These are phyloP conservation scores for Cynoglossus semilaevis DNA, from an alignment of 2,113 vertebrate genomes.

Conservation along the genomic window DNA sequence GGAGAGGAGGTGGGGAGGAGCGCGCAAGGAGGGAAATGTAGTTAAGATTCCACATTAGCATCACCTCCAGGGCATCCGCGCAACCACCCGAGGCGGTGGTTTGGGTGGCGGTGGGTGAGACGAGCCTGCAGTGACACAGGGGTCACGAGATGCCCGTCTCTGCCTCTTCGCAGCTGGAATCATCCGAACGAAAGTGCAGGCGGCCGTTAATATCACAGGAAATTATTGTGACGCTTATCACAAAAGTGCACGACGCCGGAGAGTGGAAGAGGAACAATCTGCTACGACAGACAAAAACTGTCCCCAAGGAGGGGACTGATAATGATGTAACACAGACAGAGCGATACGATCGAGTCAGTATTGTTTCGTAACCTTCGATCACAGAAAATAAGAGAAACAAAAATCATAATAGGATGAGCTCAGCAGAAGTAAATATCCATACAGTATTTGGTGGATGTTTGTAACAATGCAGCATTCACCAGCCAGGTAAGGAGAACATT, in stretches of 20 bases:
- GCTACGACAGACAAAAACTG: constrained; percentile 39
- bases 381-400: constrained; percentile 30
- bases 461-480: constrained; percentile 19
- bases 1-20: constrained; percentile 50
- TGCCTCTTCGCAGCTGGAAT: constrained; percentile 49
- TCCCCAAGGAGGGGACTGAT: constrained; percentile 31
- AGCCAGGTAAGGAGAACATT: constrained; percentile 9
- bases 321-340: constrained; percentile 50
- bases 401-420: constrained; percentile 41
- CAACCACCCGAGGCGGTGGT: constrained; percentile 32
- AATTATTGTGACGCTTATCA: constrained; percentile 62
- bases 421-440: background rate
- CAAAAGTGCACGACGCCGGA: constrained; percentile 58
- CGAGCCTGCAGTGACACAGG: constrained; percentile 6
- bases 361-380: constrained; percentile 29
- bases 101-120: constrained; percentile 14
- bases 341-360: constrained; percentile 21
- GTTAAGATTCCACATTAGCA: constrained; percentile 71
- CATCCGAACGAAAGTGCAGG: constrained; percentile 9
- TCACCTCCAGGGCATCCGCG: constrained; percentile 57
- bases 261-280: constrained; percentile 59
- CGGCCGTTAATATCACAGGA: constrained; percentile 60
- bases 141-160: constrained; percentile 16
- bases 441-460: constrained; percentile 5
- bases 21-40: constrained; percentile 59